phyloP scores from a whole-genome alignment of 2,888 invertebrate genomes.

The Lochmaea crataegi region DNA sequence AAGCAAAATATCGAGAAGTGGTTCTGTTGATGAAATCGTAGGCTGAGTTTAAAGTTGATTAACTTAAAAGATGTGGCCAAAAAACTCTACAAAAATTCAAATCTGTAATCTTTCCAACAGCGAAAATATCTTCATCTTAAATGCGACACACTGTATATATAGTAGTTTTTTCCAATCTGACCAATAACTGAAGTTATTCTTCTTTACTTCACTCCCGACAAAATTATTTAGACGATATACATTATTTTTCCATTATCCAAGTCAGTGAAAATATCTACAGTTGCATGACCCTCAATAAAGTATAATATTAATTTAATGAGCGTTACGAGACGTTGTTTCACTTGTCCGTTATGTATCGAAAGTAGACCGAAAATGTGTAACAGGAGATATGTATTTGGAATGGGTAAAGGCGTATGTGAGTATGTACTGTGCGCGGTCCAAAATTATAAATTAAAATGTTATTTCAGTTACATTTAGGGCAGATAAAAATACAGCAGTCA shows the following conservation, averaged over 20 bases:
- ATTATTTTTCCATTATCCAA: not conserved
- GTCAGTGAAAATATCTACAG: not conserved
- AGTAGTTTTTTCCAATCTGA: too few species aligned
- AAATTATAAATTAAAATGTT: slow-evolving; percentile 50
- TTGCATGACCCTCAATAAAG: slow-evolving; percentile 1
- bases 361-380: slow-evolving; percentile 26
- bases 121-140: too few species aligned
- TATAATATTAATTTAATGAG: slow-evolving; percentile 4
- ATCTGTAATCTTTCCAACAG: too few species aligned
- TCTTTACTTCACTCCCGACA: too few species aligned
- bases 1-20: too few species aligned
- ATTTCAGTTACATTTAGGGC: slow-evolving; percentile 48
- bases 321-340: slow-evolving; percentile 20
- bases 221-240: too few species aligned
- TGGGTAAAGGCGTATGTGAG: slow-evolving; percentile 23
- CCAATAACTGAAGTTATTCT: too few species aligned
- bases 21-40: too few species aligned
- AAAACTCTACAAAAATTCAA: too few species aligned
- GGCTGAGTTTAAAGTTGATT: too few species aligned
- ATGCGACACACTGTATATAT: too few species aligned
- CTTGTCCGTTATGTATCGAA: slow-evolving; percentile 16
- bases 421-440: slow-evolving; percentile 38
- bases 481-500: slow-evolving; percentile 49
- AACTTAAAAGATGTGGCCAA: too few species aligned
- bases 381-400: slow-evolving; percentile 31